Conservation (phyloP, 2,888 invertebrate species). For the Trilocha varians region DNA sequence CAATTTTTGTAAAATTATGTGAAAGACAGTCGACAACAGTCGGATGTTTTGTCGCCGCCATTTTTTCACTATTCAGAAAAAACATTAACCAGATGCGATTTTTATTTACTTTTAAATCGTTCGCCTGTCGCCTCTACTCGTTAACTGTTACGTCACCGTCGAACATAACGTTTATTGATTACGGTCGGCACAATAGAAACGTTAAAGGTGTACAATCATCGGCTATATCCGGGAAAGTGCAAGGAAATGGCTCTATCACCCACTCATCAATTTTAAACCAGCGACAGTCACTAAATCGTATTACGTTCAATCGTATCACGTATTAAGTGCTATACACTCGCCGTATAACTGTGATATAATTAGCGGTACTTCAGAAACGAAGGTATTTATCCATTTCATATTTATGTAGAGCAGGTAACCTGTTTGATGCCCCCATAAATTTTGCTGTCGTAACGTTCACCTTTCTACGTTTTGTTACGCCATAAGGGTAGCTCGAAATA, state of each 20-base stretch:
- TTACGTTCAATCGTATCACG: too few species aligned
- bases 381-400: too few species aligned
- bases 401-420: background rate
- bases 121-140: slow-evolving; percentile 26
- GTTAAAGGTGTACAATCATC: slow-evolving; percentile 36
- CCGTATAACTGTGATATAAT: too few species aligned
- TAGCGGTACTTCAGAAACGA: too few species aligned
- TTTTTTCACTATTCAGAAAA: slow-evolving; percentile 1
- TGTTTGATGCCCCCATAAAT: slow-evolving; percentile 25
- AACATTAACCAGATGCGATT: slow-evolving; percentile 10
- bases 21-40: background rate
- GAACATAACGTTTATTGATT: slow-evolving; percentile 28
- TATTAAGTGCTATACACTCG: too few species aligned
- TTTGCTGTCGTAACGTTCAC: slow-evolving; percentile 27
- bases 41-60: background rate
- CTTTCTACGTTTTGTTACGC: slow-evolving; percentile 30
- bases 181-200: slow-evolving; percentile 31
- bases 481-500: slow-evolving; percentile 33
- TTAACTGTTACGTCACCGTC: slow-evolving; percentile 36
- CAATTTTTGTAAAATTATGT: background rate
- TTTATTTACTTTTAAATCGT: slow-evolving; percentile 23
- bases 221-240: slow-evolving; percentile 51
- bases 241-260: slow-evolving; percentile 32
- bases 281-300: too few species aligned
- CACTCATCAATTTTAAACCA: too few species aligned